phyloP scores from a whole-genome alignment of 1,140 invertebrate genomes.

The Chironomus striatipennis region DNA sequence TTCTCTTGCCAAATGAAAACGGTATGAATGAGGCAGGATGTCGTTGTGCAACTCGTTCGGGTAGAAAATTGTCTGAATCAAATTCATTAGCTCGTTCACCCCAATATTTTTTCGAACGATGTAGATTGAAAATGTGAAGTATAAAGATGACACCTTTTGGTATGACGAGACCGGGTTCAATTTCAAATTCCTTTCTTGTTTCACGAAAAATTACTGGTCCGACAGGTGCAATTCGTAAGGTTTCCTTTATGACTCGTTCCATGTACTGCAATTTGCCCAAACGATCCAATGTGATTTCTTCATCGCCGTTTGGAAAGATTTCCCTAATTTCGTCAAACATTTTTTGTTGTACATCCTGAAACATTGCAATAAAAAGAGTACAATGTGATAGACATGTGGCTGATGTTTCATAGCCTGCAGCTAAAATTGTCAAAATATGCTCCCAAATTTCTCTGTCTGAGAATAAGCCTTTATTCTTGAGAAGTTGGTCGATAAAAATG shows the following conservation, averaged over 20 bases:
- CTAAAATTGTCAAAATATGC: slow-evolving; percentile 17
- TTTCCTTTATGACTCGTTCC: slow-evolving; percentile 51
- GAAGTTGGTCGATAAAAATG: slow-evolving; percentile 7
- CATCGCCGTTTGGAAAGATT: neutral
- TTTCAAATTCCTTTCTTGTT: slow-evolving; percentile 2
- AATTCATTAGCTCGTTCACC: slow-evolving; percentile 9
- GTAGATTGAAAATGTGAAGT: neutral
- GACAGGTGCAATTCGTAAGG: slow-evolving; percentile 46
- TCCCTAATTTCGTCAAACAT: neutral
- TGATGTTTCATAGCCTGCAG: slow-evolving; percentile 15
- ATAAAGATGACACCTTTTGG: slow-evolving; percentile 20
- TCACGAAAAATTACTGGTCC: slow-evolving; percentile 44
- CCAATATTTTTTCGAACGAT: slow-evolving; percentile 4
- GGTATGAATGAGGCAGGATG: slow-evolving; percentile 46
- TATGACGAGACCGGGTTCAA: slow-evolving; percentile 18
- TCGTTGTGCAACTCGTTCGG: slow-evolving; percentile 42
- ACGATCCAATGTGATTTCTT: neutral
- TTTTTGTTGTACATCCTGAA: slow-evolving; percentile 10
- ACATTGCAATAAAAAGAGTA: neutral
- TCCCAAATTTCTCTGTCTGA: neutral
- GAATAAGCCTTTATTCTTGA: neutral
- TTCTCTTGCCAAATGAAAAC: slow-evolving; percentile 45
- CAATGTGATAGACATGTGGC: neutral
- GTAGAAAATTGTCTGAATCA: slow-evolving; percentile 43
- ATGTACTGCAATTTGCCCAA: slow-evolving; percentile 42